A percentile compares a stretch with the other conserved stretches of the same genome.
These are phyloP conservation scores for Bergia puertoricense DNA, from an alignment of 92 coral and sea anemone genomes.

Conservation along the genomic window DNA sequence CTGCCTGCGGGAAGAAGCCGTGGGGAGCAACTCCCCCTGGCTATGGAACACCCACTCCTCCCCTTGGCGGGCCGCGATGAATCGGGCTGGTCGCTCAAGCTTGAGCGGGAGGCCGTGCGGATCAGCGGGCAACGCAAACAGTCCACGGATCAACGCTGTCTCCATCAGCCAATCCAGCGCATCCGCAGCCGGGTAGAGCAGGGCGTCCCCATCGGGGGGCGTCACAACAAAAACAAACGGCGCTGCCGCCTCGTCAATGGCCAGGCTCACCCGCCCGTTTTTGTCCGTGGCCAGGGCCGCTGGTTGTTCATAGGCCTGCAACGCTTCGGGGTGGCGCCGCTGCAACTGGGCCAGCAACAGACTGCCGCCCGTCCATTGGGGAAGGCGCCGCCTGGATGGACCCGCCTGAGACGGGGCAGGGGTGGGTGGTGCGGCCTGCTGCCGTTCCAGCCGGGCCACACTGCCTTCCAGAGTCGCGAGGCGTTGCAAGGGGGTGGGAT, in stretches of 20 bases:
- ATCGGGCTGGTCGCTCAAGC: slow-evolving; percentile 17
- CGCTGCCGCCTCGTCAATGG: slow-evolving; percentile 17
- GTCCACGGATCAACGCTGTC: slow-evolving; percentile 16
- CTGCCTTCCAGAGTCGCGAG: slow-evolving; percentile 17
- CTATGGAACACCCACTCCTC: slow-evolving; percentile 15
- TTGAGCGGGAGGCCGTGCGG: slow-evolving; percentile 18
- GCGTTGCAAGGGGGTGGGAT: slow-evolving; percentile 17
- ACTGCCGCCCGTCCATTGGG: slow-evolving; percentile 17
- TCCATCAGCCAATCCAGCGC: slow-evolving; percentile 16
- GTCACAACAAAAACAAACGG: slow-evolving; percentile 13
- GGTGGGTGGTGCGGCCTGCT: slow-evolving; percentile 10
- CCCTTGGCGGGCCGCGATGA: slow-evolving; percentile 18
- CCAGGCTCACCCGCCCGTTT: slow-evolving; percentile 17
- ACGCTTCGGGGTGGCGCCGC: slow-evolving; percentile 18
- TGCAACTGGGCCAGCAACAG: slow-evolving; percentile 16
- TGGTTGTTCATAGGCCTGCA: slow-evolving; percentile 15
- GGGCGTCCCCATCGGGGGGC: slow-evolving; percentile 19
- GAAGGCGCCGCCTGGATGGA: slow-evolving; percentile 17
- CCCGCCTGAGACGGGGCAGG: slow-evolving; percentile 18
- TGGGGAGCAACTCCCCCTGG: slow-evolving; percentile 17
- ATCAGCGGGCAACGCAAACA: slow-evolving; percentile 15
- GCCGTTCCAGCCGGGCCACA: slow-evolving; percentile 18
- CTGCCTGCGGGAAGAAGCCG: slow-evolving; percentile 17
- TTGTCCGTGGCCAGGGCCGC: slow-evolving; percentile 18
- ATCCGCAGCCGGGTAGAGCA: slow-evolving; percentile 17